These are phyloP conservation scores for Abscondita cerata DNA, from an alignment of 2,888 invertebrate genomes.

Conservation along the genomic window DNA sequence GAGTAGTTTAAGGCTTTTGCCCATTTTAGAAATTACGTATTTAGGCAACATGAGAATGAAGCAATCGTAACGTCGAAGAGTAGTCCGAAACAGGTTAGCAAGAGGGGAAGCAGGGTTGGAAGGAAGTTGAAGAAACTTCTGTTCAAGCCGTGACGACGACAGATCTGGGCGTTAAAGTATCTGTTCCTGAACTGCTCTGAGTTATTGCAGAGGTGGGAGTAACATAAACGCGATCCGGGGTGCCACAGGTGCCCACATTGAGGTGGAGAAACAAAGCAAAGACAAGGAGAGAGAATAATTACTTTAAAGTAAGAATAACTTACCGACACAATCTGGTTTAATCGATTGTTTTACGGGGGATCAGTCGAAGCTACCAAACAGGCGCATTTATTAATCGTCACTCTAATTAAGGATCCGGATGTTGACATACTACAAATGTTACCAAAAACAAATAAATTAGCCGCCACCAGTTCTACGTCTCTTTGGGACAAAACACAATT, in stretches of 20 bases:
- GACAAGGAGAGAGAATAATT: constrained; percentile 91
- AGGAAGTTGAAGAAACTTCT: constrained; percentile 91
- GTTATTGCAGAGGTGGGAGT: constrained; percentile 96
- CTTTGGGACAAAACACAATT: constrained; percentile 66
- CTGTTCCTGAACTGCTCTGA: constrained; percentile 88
- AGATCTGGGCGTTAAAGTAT: constrained; percentile 77
- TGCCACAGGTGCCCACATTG: constrained; percentile 96
- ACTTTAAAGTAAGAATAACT: constrained; percentile 79
- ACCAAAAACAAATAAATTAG: constrained; percentile 62
- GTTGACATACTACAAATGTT: constrained; percentile 86
- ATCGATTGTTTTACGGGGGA: constrained; percentile 65
- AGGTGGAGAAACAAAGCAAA: constrained; percentile 97
- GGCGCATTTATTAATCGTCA: constrained; percentile 88
- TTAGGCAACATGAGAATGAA: constrained; percentile 37
- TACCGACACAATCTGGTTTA: neutral
- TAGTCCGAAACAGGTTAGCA: constrained; percentile 71
- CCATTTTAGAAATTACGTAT: neutral
- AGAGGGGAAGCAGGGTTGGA: constrained; percentile 94
- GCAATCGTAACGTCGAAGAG: constrained; percentile 56
- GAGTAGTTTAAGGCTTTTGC: constrained; percentile 31
- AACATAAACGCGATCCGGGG: constrained; percentile 98
- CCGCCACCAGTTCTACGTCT: constrained; percentile 63
- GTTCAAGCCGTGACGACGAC: constrained; percentile 60
- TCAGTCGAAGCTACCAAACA: constrained; percentile 91
- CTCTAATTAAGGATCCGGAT: constrained; percentile 95